Conservation (phyloP, 2,113 vertebrate genomes). For the Chamaetylas fuelleborni region DNA sequence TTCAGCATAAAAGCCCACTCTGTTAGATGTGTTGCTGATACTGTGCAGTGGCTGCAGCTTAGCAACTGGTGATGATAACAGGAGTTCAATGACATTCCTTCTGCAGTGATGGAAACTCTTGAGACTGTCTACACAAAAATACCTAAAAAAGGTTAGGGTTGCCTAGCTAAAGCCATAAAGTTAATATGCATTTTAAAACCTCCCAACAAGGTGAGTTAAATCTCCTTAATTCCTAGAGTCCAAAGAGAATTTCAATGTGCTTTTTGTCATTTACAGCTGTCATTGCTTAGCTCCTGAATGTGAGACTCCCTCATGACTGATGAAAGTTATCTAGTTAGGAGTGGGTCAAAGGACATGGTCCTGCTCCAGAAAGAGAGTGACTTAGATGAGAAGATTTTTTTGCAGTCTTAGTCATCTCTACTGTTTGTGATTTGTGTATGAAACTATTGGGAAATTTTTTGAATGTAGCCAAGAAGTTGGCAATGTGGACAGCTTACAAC, state of each 20-base stretch:
- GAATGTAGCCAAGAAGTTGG: neutral
- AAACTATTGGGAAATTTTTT: neutral
- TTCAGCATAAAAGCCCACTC: neutral
- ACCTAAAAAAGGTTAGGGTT: neutral
- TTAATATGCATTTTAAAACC: neutral
- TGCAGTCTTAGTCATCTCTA: neutral
- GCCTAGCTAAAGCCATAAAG: neutral
- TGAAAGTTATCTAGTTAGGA: neutral
- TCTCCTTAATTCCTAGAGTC: neutral
- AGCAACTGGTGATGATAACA: rapidly evolving
- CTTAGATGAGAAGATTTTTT: neutral
- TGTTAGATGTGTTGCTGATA: neutral
- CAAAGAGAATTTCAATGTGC: neutral
- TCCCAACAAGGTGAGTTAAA: neutral
- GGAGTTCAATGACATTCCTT: neutral
- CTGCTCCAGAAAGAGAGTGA: neutral
- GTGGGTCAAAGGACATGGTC: neutral
- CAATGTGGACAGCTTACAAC: neutral
- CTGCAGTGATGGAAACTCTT: neutral
- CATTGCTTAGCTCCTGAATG: neutral
- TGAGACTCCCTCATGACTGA: neutral
- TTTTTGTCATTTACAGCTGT: neutral
- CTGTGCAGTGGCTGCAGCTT: neutral
- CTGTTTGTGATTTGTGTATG: neutral
- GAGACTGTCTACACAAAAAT: neutral